Conservation (phyloP, 2,888 invertebrate genomes). For the Morinoia aosen region DNA sequence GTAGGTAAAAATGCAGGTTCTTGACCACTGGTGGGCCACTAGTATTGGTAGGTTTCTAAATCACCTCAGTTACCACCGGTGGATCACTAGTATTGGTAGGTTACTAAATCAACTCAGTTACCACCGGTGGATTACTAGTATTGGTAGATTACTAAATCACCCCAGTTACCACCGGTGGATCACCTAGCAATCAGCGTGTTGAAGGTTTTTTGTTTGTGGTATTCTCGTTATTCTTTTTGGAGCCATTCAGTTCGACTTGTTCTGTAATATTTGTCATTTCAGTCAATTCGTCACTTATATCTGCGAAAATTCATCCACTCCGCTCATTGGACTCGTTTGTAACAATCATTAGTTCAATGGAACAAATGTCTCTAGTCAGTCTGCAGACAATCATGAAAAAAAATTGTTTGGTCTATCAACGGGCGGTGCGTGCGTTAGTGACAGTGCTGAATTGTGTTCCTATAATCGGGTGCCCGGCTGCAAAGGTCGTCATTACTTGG, state of each 20-base stretch:
- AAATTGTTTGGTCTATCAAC: not conserved
- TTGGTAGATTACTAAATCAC: too few relatives aligned
- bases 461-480: not conserved
- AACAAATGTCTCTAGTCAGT: not conserved
- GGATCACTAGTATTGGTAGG: too few relatives aligned
- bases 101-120: too few relatives aligned
- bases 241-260: not conserved
- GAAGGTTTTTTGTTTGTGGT: not conserved
- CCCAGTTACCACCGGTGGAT: too few relatives aligned
- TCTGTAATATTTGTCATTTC: not conserved
- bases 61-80: too few relatives aligned
- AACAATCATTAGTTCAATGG: not conserved
- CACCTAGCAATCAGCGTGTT: too few relatives aligned
- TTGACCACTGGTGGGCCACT: too few relatives aligned
- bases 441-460: not conserved
- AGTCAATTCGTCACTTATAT: not conserved
- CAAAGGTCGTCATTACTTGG: not conserved
- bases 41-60: too few relatives aligned
- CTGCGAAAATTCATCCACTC: not conserved
- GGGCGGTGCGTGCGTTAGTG: not conserved
- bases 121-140: too few relatives aligned
- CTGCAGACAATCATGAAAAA: not conserved
- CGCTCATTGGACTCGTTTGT: not conserved
- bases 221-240: not conserved
- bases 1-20: too few relatives aligned